These are phyloP conservation scores for Margaritifera margaritifera DNA, from an alignment of 2,888 invertebrate species.

Conservation along the genomic window DNA sequence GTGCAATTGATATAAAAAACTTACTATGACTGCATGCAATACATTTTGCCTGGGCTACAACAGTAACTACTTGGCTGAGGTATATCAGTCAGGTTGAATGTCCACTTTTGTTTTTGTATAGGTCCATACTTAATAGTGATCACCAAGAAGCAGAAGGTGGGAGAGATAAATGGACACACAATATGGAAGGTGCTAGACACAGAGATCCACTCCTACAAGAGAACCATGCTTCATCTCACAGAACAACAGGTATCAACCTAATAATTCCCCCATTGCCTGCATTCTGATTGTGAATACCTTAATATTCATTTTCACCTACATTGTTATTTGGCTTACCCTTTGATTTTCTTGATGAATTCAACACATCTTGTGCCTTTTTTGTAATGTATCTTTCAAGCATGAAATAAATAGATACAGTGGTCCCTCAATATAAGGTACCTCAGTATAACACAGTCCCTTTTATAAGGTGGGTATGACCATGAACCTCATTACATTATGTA, in stretches of 20 bases:
- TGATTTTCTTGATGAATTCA: too few species aligned
- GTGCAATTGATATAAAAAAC: neutral
- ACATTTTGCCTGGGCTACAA: neutral
- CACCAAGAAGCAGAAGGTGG: constrained; percentile 87
- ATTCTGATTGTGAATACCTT: too few species aligned
- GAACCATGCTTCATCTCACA: constrained; percentile 88
- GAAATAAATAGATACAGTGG: too few species aligned
- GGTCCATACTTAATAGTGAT: constrained; percentile 92
- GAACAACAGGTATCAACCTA: constrained; percentile 79
- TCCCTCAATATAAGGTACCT: too few species aligned
- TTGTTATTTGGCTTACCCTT: too few species aligned
- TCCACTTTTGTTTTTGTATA: constrained; percentile 21
- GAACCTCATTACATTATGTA: too few species aligned
- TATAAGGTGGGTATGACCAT: too few species aligned
- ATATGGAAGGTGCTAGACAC: constrained; percentile 71
- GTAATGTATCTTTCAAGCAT: too few species aligned
- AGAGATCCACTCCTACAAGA: constrained; percentile 83
- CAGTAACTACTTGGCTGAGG: neutral
- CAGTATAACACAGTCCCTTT: too few species aligned
- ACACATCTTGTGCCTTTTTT: too few species aligned
- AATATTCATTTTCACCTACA: too few species aligned
- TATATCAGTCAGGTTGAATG: neutral
- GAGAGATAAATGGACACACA: constrained; percentile 73
- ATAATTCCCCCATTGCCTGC: too few species aligned
- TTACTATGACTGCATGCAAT: neutral